A percentile compares a stretch with the other conserved stretches of the same genome.
These are phyloP conservation scores for Sula dactylatra DNA, from an alignment of 2,113 vertebrate species.

Conservation along the genomic window DNA sequence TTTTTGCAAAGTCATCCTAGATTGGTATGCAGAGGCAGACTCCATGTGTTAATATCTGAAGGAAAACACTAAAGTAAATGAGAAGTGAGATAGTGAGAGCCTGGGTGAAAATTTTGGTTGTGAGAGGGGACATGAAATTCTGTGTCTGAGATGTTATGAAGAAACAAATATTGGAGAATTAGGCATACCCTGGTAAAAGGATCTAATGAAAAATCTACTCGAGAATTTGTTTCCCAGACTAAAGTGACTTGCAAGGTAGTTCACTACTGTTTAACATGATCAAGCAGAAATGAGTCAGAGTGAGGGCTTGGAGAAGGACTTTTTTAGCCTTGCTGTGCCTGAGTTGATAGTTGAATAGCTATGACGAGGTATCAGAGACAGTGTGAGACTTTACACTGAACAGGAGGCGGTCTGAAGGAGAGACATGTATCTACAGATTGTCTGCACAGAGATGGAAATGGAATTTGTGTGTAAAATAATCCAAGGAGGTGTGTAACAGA, in stretches of 20 bases:
- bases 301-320: neutral
- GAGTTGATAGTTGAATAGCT: neutral
- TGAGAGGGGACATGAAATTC: neutral
- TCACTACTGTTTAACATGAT: neutral
- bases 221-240: neutral
- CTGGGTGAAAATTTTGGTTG: neutral
- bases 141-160: neutral
- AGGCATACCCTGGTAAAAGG: neutral
- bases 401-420: neutral
- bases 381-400: neutral
- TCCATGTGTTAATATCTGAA: neutral
- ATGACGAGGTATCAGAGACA: neutral
- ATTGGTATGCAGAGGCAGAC: neutral
- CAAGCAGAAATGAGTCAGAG: neutral
- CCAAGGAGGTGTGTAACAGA: neutral
- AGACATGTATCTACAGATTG: fast-evolving
- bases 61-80: neutral
- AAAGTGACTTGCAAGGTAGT: neutral
- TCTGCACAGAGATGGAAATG: neutral
- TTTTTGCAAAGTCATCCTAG: neutral
- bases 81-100: neutral
- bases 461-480: neutral
- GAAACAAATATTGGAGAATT: neutral
- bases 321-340: neutral
- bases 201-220: neutral